Percentiles rank a stretch among this genome's conserved stretches.
phyloP scores from a whole-genome alignment of 2,797 vertebrate species.

The Epinephelus awoara region DNA sequence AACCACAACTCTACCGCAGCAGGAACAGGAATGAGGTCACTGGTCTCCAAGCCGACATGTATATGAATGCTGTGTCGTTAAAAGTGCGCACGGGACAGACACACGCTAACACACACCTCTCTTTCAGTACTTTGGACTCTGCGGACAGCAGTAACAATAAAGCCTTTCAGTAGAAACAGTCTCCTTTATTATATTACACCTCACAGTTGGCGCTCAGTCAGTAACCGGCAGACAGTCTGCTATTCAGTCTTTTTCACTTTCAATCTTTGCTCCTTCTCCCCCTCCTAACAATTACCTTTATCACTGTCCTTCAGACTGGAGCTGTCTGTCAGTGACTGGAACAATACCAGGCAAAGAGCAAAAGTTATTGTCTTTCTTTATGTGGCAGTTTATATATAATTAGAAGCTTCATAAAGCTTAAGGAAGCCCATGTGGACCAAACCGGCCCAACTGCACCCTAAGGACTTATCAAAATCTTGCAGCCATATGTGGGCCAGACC shows the following conservation, averaged over 20 bases:
- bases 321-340: not conserved
- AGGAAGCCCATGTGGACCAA: not conserved
- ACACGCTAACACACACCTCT: conserved; percentile 52
- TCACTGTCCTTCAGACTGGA: conserved; percentile 35
- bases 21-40: conserved; percentile 51
- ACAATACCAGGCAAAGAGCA: not conserved
- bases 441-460: not conserved
- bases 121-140: conserved; percentile 67
- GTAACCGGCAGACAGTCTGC: conserved; percentile 45
- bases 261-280: conserved; percentile 22
- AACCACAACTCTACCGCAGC: conserved; percentile 44
- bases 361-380: conserved; percentile 12
- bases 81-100: conserved; percentile 17
- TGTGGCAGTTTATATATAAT: not conserved
- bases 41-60: conserved; percentile 39
- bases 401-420: not conserved
- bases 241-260: conserved; percentile 36
- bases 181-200: conserved; percentile 71
- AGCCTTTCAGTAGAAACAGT: conserved; percentile 71
- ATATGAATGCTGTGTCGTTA: conserved; percentile 39
- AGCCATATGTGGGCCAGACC: not conserved
- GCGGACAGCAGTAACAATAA: conserved; percentile 63
- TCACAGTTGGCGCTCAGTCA: conserved; percentile 55
- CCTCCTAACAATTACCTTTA: conserved; percentile 20
- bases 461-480: not conserved